Evolutionary conservation across 1,140 invertebrate species (phyloP).

Genomic region (Ceratina australensis): DNA sequence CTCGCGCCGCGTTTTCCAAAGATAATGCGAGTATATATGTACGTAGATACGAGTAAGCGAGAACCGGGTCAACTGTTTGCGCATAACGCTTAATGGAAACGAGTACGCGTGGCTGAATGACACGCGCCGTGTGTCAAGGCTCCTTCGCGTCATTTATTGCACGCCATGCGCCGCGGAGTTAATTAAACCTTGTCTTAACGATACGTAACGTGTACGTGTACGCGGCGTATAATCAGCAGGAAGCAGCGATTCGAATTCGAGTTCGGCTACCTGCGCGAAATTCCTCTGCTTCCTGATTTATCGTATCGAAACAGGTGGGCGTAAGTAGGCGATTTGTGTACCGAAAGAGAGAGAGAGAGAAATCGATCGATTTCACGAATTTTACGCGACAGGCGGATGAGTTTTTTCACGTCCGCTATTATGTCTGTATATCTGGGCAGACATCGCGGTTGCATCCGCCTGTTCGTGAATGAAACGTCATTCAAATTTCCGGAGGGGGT

Average conservation of each 20-base stretch:
- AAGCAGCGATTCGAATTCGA: conserved; percentile 15
- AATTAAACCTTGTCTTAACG: conserved; percentile 35
- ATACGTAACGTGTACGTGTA: conserved; percentile 10
- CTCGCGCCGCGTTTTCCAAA: conserved; percentile 45
- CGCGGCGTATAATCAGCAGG: neutral
- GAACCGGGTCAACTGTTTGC: conserved; percentile 58
- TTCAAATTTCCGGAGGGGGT: conserved; percentile 11
- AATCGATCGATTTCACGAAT: no score
- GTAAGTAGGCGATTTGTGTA: no score
- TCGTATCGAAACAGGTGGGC: no score
- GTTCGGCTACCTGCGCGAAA: neutral
- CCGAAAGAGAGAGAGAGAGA: no score
- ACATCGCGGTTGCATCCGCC: neutral
- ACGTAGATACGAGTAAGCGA: conserved; percentile 18
- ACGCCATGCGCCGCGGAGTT: conserved; percentile 28
- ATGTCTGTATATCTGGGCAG: neutral
- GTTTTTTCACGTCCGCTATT: no score
- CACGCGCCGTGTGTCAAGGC: conserved; percentile 58
- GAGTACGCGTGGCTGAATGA: conserved; percentile 53
- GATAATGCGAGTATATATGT: conserved; percentile 30
- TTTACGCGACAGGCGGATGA: no score
- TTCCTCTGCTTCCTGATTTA: no score
- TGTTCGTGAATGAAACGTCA: conserved; percentile 5
- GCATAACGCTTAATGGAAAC: conserved; percentile 59
- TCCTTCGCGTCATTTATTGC: conserved; percentile 34